phyloP scores from a whole-genome alignment of 2,113 vertebrate genomes.

The Phrynosoma platyrhinos region DNA sequence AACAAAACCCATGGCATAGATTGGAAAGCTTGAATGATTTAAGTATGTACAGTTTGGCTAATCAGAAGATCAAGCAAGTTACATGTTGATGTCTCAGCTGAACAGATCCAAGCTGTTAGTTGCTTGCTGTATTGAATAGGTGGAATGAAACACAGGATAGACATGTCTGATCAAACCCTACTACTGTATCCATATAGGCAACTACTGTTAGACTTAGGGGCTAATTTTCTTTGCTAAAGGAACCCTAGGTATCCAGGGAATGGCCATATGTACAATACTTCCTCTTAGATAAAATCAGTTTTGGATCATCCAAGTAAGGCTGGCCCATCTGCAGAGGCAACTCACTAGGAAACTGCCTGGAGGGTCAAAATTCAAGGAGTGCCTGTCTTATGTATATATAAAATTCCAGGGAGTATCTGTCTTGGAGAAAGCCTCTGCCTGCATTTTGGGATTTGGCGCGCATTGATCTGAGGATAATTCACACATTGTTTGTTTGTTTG shows the following conservation, averaged over 20 bases:
- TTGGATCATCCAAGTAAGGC: background rate
- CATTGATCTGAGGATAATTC: background rate
- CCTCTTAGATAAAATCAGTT: background rate
- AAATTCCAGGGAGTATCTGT: too few relatives aligned
- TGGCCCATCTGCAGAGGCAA: background rate
- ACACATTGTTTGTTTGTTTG: too few relatives aligned
- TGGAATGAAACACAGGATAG: background rate
- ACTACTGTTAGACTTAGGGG: background rate
- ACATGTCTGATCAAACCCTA: background rate
- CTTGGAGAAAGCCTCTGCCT: background rate
- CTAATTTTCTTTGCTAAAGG: background rate
- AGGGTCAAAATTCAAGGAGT: background rate
- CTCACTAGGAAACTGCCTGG: background rate
- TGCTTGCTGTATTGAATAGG: background rate
- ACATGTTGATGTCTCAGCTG: background rate
- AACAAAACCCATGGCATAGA: constrained; percentile 38
- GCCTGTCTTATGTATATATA: background rate
- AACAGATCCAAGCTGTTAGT: background rate
- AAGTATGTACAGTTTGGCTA: constrained; percentile 29
- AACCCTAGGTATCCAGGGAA: background rate
- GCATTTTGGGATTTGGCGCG: background rate
- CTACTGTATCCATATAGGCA: background rate
- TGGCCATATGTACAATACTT: background rate
- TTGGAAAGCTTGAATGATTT: constrained; percentile 42
- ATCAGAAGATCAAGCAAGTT: background rate